phyloP scores from a whole-genome alignment of 2,113 vertebrate genomes.

The Phylloscopus trochiloides region DNA sequence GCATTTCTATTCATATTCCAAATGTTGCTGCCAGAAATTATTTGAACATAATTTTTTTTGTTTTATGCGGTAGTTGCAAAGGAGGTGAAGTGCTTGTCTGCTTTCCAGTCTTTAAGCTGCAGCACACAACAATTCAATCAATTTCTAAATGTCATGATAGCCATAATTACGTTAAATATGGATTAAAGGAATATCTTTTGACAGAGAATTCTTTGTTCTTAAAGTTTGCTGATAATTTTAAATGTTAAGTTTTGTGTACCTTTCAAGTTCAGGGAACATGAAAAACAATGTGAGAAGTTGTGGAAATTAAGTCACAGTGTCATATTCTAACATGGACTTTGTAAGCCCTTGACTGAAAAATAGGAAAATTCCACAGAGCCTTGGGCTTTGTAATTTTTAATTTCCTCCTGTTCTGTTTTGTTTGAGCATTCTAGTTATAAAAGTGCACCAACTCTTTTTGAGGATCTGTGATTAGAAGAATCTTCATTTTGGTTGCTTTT shows the following conservation, averaged over 20 bases:
- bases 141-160: slow-evolving; percentile 5
- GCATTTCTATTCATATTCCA: neutral
- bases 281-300: neutral
- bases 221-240: neutral
- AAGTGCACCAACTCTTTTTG: neutral
- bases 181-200: slow-evolving; percentile 15
- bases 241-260: neutral
- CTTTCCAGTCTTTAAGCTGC: neutral
- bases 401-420: neutral
- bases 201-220: slow-evolving; percentile 8
- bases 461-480: neutral
- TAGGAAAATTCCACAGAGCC: neutral
- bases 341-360: neutral
- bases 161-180: slow-evolving; percentile 41
- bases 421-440: neutral
- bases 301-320: neutral
- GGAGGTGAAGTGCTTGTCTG: neutral
- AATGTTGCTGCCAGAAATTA: neutral
- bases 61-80: neutral
- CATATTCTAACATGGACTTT: neutral
- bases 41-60: neutral
- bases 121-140: neutral
- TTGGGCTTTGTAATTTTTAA: neutral
- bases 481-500: neutral
- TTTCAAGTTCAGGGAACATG: neutral